A percentile compares a stretch with the other conserved stretches of the same genome.
phyloP scores from a whole-genome alignment of 1,140 invertebrate species.

The Macrocentrus cingulum region DNA sequence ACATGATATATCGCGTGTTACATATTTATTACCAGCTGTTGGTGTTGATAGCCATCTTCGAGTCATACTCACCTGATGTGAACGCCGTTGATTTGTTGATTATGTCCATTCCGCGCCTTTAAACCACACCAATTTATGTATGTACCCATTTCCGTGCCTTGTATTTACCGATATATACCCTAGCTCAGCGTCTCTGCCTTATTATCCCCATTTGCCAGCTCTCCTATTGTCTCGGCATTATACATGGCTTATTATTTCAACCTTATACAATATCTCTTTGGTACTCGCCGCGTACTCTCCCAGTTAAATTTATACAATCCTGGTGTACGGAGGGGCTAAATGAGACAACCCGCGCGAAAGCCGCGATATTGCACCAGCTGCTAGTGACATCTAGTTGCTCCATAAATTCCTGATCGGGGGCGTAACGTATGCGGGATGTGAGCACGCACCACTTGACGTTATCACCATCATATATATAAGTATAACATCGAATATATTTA shows the following conservation, averaged over 20 bases:
- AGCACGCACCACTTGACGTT: slow-evolving; percentile 37
- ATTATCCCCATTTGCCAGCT: background rate
- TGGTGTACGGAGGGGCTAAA: slow-evolving; percentile 54
- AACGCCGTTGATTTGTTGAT: slow-evolving; percentile 58
- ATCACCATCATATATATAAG: no score
- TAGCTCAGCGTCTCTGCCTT: slow-evolving; percentile 21
- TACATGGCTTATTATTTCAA: no score
- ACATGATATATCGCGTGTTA: no score
- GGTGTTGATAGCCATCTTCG: background rate
- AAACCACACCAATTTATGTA: slow-evolving; percentile 35
- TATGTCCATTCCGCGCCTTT: slow-evolving; percentile 57
- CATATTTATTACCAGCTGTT: background rate
- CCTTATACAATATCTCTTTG: no score
- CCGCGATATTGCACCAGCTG: slow-evolving; percentile 46
- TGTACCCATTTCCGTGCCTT: slow-evolving; percentile 9
- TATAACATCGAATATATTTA: no score
- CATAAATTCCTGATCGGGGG: slow-evolving; percentile 34
- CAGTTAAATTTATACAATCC: slow-evolving; percentile 29
- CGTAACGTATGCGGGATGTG: slow-evolving; percentile 46
- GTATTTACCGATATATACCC: slow-evolving; percentile 24
- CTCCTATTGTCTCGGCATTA: slow-evolving; percentile 1
- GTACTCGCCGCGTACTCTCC: no score
- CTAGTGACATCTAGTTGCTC: slow-evolving; percentile 37
- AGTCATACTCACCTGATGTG: slow-evolving; percentile 38
- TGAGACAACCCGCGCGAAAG: slow-evolving; percentile 58